Evolutionary conservation across 2,888 invertebrate species (phyloP).

Genomic region (Gastracanthus pulcherrimus): DNA sequence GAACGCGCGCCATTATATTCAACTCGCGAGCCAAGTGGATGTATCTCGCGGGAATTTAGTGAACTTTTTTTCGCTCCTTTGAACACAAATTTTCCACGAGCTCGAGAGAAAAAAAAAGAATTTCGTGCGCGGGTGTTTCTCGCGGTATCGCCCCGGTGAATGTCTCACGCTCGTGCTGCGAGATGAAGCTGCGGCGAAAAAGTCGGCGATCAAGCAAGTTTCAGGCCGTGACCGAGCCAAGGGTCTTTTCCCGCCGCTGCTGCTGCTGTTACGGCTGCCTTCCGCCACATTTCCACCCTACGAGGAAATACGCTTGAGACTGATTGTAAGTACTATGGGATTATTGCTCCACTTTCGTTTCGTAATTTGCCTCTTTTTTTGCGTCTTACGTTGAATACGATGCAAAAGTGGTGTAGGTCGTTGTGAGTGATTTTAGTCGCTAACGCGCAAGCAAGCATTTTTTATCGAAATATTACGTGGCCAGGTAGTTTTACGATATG

Average conservation of each 20-base stretch:
- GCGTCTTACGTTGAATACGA: not conserved
- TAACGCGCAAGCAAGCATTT: too few relatives aligned
- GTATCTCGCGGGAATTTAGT: not conserved
- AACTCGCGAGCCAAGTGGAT: not conserved
- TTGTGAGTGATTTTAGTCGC: too few relatives aligned
- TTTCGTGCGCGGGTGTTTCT: not conserved
- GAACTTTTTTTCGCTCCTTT: not conserved
- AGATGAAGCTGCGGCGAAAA: slow-evolving; percentile 26
- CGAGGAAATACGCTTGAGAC: slow-evolving; percentile 4
- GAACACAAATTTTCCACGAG: not conserved
- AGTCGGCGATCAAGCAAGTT: not conserved
- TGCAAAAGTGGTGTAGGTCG: too few relatives aligned
- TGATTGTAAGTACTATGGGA: slow-evolving; percentile 2
- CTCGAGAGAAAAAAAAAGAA: not conserved
- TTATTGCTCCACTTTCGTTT: not conserved
- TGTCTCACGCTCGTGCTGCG: not conserved
- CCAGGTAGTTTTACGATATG: too few relatives aligned
- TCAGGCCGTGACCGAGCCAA: slow-evolving; percentile 5
- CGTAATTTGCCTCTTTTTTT: not conserved
- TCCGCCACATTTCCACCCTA: not conserved
- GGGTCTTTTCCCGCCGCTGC: not conserved
- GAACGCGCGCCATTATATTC: not conserved
- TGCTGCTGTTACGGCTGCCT: not conserved
- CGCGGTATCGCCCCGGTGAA: not conserved
- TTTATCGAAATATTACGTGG: too few relatives aligned